Evolutionary conservation across 2,888 invertebrate genomes (phyloP), one percentile per base, ranked within the genome.

Genomic region (Strigamia transsilvanica): DNA sequence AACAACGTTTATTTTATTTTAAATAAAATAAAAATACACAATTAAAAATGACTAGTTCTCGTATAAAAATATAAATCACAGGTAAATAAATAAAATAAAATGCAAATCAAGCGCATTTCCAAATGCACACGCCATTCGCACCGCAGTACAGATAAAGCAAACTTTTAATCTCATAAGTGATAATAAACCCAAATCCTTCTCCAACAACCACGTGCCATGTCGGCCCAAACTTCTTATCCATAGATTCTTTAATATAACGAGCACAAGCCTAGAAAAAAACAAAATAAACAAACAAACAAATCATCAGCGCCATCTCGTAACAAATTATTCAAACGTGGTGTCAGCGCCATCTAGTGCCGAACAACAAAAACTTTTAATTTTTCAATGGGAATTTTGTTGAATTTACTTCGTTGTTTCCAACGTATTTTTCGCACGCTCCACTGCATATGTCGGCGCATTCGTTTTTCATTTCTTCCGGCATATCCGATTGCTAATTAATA

Each of bases 161-260:
- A 85, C 93, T 93, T 87, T 94, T 94, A 83, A 94, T 93, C 89
- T 98, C 96, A 88, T 96, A 95, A 1, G 96, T 95, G 83, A 97
- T 92, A 88, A 96, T 96, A 88, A 96, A 96, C 78, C 97, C 97
- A 89, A 93, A 98, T 83, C 95, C 96, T 90, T 98, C 98, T 7
- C 98, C 98, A 5, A 98, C 94, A 0, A 98, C 94, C n/a, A 94
- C 95, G 89, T 97, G 96, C 92, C 97, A 98, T 83, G 96, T 93
- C 0, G 95, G 93, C 3, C 98, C 98, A 88, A 96, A 97, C 88
- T 96, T 96, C 89, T 96, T 97, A 89, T 98, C 98, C 93, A 98
- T 93, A 78, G 92, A 91, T 86, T 98, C 97, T 89, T 98, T 98
- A 82, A 98, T 95, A 91, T 94, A 93, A 85, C 92, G 93, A n/a